phyloP scores from a whole-genome alignment of 2,113 vertebrate genomes.

The Dipodomys ordii region DNA sequence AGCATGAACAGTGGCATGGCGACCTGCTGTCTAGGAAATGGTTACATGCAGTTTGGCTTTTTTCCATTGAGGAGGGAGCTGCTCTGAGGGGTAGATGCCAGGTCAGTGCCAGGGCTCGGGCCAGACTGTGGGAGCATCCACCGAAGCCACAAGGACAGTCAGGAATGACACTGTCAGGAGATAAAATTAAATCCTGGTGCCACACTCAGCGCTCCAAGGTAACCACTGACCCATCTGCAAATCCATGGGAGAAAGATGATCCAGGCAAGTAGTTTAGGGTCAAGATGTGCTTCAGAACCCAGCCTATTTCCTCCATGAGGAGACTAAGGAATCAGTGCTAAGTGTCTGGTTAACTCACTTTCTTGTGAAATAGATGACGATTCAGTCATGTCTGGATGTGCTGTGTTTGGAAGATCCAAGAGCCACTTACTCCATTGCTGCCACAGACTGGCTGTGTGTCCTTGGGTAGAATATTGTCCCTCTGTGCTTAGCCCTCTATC shows the following conservation, averaged over 20 bases:
- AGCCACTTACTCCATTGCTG: not conserved
- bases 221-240: not conserved
- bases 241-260: not conserved
- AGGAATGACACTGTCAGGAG: fast-evolving
- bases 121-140: fast-evolving
- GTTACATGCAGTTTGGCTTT: fast-evolving
- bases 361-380: not conserved
- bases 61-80: not conserved
- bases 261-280: not conserved
- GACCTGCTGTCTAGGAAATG: not conserved
- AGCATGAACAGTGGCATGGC: not conserved
- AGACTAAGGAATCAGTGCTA: fast-evolving
- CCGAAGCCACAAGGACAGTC: not conserved
- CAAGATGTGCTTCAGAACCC: not conserved
- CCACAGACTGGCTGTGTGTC: not conserved
- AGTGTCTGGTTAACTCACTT: fast-evolving
- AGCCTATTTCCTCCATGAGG: fast-evolving
- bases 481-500: not conserved
- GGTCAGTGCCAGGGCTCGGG: fast-evolving
- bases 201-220: not conserved
- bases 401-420: not conserved
- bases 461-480: not conserved
- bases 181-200: not conserved
- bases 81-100: too few species aligned
- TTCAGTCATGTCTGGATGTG: fast-evolving